A percentile compares a stretch with the other conserved stretches of the same genome.
phyloP scores from a whole-genome alignment of 2,888 invertebrate genomes.

The Chloroclystis v-ata region DNA sequence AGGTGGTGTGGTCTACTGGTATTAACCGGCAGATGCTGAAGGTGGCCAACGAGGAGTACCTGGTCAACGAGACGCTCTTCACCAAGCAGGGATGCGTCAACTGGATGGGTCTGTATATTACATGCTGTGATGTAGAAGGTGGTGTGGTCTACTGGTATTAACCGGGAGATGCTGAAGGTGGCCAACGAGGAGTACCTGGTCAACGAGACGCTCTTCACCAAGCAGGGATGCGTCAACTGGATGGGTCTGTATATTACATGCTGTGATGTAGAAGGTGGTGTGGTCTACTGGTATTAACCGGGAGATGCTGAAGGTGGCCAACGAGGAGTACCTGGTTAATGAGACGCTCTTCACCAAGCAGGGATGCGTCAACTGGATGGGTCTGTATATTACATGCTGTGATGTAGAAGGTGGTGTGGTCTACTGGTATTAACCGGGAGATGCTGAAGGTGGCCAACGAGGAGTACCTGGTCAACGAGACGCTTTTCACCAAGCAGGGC shows the following conservation, averaged over 20 bases:
- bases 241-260: conserved; percentile 45
- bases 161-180: not conserved
- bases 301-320: not conserved
- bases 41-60: not conserved
- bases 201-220: conserved; percentile 17
- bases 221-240: conserved; percentile 36
- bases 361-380: conserved; percentile 39
- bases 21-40: not conserved
- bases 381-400: too few species aligned
- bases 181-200: not conserved
- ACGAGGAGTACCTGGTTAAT: not conserved
- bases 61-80: not conserved
- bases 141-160: not conserved
- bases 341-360: conserved; percentile 28
- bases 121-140: too few species aligned
- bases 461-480: not conserved
- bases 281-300: not conserved
- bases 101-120: conserved; percentile 42
- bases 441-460: not conserved
- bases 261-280: not conserved
- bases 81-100: conserved; percentile 37
- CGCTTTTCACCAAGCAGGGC: conserved; percentile 30
- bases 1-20: not conserved
- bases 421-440: not conserved
- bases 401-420: not conserved